phyloP scores from a whole-genome alignment of 2,113 vertebrate genomes.

The Rhinichthys klamathensis region DNA sequence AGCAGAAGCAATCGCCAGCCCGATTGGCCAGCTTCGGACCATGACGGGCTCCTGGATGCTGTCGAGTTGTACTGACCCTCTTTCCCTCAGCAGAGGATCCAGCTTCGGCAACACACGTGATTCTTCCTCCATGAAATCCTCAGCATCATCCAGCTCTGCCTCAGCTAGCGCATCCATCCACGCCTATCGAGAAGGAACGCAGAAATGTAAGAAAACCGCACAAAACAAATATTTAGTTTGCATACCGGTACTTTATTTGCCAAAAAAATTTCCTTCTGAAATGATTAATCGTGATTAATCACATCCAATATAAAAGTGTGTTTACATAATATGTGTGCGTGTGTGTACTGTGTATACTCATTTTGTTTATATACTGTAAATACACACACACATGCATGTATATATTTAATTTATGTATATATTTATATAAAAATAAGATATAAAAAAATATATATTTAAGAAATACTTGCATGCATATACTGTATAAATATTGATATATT shows the following conservation, averaged over 20 bases:
- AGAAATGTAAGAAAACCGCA: neutral
- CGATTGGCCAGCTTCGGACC: conserved; percentile 83
- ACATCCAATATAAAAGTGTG: too few relatives aligned
- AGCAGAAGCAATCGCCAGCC: conserved; percentile 82
- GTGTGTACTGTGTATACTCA: too few relatives aligned
- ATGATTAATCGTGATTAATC: too few relatives aligned
- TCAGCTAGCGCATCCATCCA: conserved; percentile 80
- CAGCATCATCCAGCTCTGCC: conserved; percentile 82
- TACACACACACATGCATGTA: too few relatives aligned
- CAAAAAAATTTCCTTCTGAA: neutral
- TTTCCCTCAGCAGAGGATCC: conserved; percentile 46
- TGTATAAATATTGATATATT: too few relatives aligned
- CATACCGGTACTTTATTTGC: neutral
- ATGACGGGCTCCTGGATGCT: conserved; percentile 63
- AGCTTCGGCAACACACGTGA: conserved; percentile 37
- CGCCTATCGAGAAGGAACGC: conserved; percentile 63
- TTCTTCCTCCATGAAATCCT: conserved; percentile 66
- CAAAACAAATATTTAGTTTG: neutral
- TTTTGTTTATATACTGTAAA: too few relatives aligned
- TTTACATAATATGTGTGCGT: too few relatives aligned
- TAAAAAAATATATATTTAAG: too few relatives aligned
- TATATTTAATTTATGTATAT: too few relatives aligned
- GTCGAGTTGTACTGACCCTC: conserved; percentile 62
- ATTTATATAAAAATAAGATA: too few relatives aligned
- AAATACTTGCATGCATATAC: too few relatives aligned